Evolutionary conservation across 2,113 vertebrate genomes (phyloP), one percentile per base, ranked within the genome.

Genomic region (Urocynchramus pylzowi): DNA sequence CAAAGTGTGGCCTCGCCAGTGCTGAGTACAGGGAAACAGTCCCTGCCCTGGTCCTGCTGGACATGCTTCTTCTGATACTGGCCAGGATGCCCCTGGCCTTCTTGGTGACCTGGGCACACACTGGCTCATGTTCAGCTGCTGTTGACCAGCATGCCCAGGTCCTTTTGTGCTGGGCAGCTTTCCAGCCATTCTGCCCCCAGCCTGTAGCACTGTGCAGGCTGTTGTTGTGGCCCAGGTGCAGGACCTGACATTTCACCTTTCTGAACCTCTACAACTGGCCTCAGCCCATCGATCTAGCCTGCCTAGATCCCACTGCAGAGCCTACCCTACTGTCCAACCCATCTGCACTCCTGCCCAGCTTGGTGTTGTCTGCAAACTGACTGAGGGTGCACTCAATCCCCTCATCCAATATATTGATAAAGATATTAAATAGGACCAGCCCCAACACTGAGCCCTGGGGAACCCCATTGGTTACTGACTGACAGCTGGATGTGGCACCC

Each of bases 1-100:
- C 1, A 0, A 64, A 18, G 42, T 64, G 26, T 31, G 59, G 31
- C 42, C 50, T 73, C 0, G 0, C n/a, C 24, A 42, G 21, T 64
- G 35, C 42, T 21, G 42, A 42, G 11, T 50, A 17, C 4, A 22
- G 26, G 13, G 39, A 5, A 26, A 4, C 41, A 35, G 26, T 70
- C 56, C 30, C n/a, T 87, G n/a, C 16, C 5, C 30, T 45, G 24
- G 20, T n/a, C 23, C 56, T 87, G 65, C 65, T 54, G 75, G n/a
- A 9, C 17, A 12, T 2, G 1, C 49, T 79, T 4, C 27, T 61
- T 71, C 68, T 73, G 37, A 31, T 10, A 18, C 50, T 1, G 3
- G 16, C 49, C 41, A 49, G 42, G 42, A 27, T 65, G 31, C 37
- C 35, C 13, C 1, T 50, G 42, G 42, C 59, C 15, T 18, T 31